A percentile compares a stretch with the other conserved stretches of the same genome.
phyloP scores from a whole-genome alignment of 2,113 vertebrate genomes.

The Dicerorhinus sumatrensis region DNA sequence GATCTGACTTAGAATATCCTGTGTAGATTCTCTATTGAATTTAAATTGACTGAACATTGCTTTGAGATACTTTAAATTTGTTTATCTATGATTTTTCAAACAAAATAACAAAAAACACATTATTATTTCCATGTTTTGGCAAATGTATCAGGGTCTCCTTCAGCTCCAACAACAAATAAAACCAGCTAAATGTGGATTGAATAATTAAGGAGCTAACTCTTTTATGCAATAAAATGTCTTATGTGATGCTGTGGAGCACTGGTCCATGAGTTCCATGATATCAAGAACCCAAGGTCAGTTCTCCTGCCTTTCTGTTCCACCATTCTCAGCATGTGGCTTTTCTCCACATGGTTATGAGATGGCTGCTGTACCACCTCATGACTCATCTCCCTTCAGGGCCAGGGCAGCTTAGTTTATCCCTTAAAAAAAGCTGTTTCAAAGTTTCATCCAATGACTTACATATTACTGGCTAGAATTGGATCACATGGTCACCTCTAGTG shows the following conservation, averaged over 20 bases:
- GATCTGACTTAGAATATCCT: background rate
- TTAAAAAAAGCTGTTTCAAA: background rate
- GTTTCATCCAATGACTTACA: background rate
- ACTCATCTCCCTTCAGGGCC: background rate
- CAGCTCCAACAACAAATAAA: background rate
- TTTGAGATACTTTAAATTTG: background rate
- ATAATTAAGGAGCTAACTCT: background rate
- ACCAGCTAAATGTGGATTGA: background rate
- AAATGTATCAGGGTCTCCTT: background rate
- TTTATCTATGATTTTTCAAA: background rate
- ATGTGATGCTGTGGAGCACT: background rate
- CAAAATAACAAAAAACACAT: background rate
- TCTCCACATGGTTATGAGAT: background rate
- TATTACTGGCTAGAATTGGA: background rate
- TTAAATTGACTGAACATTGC: background rate
- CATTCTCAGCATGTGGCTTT: background rate
- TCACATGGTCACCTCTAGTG: background rate
- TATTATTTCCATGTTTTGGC: background rate
- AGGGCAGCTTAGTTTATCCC: background rate
- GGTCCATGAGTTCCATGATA: background rate
- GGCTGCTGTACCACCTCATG: background rate
- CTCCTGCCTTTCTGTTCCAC: background rate
- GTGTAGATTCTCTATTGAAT: background rate
- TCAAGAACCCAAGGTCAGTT: background rate
- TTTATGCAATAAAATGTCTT: background rate